A percentile compares a stretch with the other conserved stretches of the same genome.
Evolutionary conservation across 1,140 invertebrate species (phyloP).

Genomic region (Brachionus manjavacas): DNA sequence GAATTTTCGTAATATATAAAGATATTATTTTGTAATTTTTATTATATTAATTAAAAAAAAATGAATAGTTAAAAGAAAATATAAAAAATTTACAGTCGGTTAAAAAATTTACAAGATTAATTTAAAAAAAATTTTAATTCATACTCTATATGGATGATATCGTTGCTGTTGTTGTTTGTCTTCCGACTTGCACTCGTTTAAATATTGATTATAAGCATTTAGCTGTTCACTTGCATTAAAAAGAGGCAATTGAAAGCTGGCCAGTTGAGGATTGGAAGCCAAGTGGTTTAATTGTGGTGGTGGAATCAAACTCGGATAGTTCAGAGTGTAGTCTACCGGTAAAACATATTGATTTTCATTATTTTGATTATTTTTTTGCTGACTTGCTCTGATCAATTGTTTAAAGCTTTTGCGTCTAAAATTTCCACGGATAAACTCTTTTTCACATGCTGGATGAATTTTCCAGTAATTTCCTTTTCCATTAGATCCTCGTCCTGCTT

Average conservation of each 20-base stretch:
- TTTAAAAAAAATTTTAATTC: neutral
- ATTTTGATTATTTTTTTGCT: neutral
- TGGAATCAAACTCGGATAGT: slow-evolving; percentile 3
- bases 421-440: slow-evolving; percentile 34
- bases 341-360: neutral
- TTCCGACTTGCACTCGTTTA: neutral
- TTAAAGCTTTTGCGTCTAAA: slow-evolving; percentile 17
- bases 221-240: neutral
- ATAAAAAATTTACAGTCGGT: slow-evolving; percentile 8
- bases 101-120: slow-evolving; percentile 16
- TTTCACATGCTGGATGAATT: slow-evolving; percentile 36
- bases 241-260: neutral
- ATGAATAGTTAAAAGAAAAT: neutral
- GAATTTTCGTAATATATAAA: too few relatives aligned
- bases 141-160: slow-evolving; percentile 7
- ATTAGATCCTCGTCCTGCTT: slow-evolving; percentile 78
- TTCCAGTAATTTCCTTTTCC: slow-evolving; percentile 79
- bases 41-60: neutral
- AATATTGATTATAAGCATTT: slow-evolving; percentile 3
- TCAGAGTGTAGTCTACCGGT: neutral
- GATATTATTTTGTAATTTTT: too few relatives aligned
- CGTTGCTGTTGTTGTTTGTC: neutral
- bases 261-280: neutral
- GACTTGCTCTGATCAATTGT: neutral
- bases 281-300: neutral